Percentiles rank a stretch among this genome's conserved stretches.
Conservation (phyloP, 2,113 vertebrate species). For the Ptychochromis oligacanthus region DNA sequence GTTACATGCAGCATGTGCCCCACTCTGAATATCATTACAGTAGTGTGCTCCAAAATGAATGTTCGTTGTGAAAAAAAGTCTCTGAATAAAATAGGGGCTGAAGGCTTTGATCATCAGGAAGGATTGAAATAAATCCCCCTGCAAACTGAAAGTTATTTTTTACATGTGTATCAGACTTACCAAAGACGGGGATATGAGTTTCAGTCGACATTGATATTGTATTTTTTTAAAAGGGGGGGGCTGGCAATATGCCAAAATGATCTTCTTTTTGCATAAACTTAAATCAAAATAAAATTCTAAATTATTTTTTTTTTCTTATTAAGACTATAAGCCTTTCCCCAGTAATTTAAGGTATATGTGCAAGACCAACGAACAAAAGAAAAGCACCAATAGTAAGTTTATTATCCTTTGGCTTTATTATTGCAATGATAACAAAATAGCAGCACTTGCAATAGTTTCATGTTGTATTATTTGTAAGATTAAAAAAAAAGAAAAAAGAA, state of each 20-base stretch:
- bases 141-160: slow-evolving; percentile 13
- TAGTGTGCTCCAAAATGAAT: slow-evolving; percentile 20
- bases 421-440: slow-evolving; percentile 2
- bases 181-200: neutral
- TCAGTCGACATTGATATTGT: neutral
- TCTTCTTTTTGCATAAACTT: neutral
- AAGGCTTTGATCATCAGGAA: slow-evolving; percentile 55
- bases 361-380: neutral
- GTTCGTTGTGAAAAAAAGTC: slow-evolving; percentile 25
- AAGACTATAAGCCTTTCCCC: neutral
- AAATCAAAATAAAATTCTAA: neutral
- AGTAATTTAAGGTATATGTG: neutral
- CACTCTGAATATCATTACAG: slow-evolving; percentile 51
- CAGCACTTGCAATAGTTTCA: neutral
- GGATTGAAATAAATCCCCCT: slow-evolving; percentile 31
- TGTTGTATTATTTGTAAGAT: neutral
- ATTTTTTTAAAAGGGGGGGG: neutral
- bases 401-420: slow-evolving; percentile 2
- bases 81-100: slow-evolving; percentile 36
- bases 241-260: neutral
- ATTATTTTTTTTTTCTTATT: neutral
- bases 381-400: slow-evolving; percentile 6
- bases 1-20: neutral
- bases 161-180: neutral
- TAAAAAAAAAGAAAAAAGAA: neutral